phyloP scores from a whole-genome alignment of 2,888 invertebrate species.

The Brachynemurus nebulosus region DNA sequence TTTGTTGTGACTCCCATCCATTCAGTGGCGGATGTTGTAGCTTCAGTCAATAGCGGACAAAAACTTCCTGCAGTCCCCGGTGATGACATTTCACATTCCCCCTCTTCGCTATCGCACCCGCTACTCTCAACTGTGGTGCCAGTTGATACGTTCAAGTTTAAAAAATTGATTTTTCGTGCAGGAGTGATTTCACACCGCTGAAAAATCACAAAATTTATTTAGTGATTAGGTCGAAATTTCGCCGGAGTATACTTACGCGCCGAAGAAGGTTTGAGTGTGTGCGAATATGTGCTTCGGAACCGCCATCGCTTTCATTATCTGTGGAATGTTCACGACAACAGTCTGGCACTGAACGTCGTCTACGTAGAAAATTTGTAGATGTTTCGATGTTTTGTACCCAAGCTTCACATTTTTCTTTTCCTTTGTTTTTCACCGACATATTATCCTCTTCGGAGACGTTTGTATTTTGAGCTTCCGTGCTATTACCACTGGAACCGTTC shows the following conservation, averaged over 20 bases:
- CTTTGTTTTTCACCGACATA: slow-evolving; percentile 14
- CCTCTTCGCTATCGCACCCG: slow-evolving; percentile 43
- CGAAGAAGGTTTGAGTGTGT: not conserved
- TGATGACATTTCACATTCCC: slow-evolving; percentile 39
- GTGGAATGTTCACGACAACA: not conserved
- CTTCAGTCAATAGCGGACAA: slow-evolving; percentile 36
- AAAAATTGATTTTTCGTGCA: not conserved
- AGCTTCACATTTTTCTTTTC: slow-evolving; percentile 12
- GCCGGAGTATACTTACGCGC: not conserved
- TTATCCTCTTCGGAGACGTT: slow-evolving; percentile 12
- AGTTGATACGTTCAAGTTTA: not conserved
- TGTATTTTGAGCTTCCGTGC: not conserved
- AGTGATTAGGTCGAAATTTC: not conserved
- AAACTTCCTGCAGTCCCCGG: slow-evolving; percentile 36
- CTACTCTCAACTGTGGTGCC: slow-evolving; percentile 14
- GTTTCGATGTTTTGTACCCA: slow-evolving; percentile 17
- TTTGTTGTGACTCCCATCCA: slow-evolving; percentile 84
- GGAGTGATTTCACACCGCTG: not conserved
- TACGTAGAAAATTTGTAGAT: slow-evolving; percentile 5
- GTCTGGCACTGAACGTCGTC: not conserved
- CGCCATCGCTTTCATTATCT: not conserved
- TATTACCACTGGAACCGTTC: slow-evolving; percentile 26
- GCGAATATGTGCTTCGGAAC: not conserved
- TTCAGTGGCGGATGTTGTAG: slow-evolving; percentile 54
- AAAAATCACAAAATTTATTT: not conserved